Percentiles rank a stretch among this genome's conserved stretches.
These are phyloP conservation scores for Paramuricea clavata DNA, from an alignment of 92 coral and sea anemone genomes.

Conservation along the genomic window DNA sequence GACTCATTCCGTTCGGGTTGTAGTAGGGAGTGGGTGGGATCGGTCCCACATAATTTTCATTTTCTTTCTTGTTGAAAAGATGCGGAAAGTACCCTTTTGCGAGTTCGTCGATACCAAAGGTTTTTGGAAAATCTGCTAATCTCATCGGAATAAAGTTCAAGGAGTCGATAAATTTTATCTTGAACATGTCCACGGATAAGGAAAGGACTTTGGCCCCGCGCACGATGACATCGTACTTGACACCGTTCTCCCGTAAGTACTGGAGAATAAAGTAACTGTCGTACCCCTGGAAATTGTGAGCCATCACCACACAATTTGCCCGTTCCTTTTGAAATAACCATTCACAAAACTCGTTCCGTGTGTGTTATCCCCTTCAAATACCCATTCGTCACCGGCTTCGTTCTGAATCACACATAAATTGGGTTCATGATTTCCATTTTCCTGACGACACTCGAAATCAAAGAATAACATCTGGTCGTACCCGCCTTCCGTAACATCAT, in stretches of 20 bases:
- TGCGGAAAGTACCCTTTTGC: constrained; percentile 46
- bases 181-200: not conserved
- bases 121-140: not conserved
- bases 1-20: constrained; percentile 1
- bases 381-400: not conserved
- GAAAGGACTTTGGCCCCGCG: not conserved
- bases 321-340: constrained; percentile 4
- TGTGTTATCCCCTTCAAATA: not conserved
- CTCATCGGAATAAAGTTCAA: not conserved
- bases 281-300: constrained; percentile 18
- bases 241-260: not conserved
- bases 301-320: not conserved
- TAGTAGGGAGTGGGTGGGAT: not conserved
- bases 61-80: constrained; percentile 5
- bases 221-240: not conserved
- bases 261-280: constrained; percentile 1
- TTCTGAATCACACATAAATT: not conserved
- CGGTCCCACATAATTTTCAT: constrained; percentile 16
- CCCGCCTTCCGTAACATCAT: too few species aligned
- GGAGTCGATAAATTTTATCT: not conserved
- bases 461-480: too few species aligned
- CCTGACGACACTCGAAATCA: not conserved
- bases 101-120: constrained; percentile 18
- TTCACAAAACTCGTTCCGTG: not conserved
- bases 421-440: not conserved